Evolutionary conservation across 1,140 invertebrate genomes (phyloP).

Genomic region (Coelopa frigida): DNA sequence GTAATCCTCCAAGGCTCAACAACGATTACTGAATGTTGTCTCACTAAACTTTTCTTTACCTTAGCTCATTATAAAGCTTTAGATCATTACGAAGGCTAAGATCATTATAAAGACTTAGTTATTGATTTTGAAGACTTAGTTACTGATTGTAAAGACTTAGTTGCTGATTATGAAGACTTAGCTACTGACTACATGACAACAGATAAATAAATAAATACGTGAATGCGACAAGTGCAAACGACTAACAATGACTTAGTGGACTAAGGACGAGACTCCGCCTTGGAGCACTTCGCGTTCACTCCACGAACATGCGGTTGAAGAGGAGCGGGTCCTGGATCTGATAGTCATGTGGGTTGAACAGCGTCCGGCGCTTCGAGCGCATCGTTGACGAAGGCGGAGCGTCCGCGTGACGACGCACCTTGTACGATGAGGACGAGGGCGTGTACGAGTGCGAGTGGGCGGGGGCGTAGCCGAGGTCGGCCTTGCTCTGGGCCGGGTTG

Average conservation of each 20-base stretch:
- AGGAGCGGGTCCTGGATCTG: conserved; percentile 36
- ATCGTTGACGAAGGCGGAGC: conserved; percentile 1
- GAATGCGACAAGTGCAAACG: background rate
- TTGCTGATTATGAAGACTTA: too few species aligned
- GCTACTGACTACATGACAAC: too few species aligned
- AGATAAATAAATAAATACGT: conserved; percentile 10
- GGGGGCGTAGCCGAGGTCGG: background rate
- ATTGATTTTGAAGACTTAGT: too few species aligned
- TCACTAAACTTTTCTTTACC: too few species aligned
- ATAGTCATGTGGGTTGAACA: conserved; percentile 27
- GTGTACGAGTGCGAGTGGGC: background rate
- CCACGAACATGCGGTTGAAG: conserved; percentile 36
- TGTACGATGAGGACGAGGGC: conserved; percentile 17
- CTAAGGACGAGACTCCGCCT: background rate
- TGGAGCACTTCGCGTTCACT: conserved; percentile 13
- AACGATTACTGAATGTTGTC: too few species aligned
- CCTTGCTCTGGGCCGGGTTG: conserved; percentile 13
- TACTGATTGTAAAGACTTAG: too few species aligned
- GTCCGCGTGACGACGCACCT: conserved; percentile 32
- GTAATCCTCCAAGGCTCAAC: too few species aligned
- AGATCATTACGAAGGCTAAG: too few species aligned
- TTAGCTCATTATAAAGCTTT: too few species aligned
- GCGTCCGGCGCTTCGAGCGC: conserved; percentile 5
- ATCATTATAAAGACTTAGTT: too few species aligned
- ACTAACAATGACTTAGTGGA: conserved; percentile 7